A percentile compares a stretch with the other conserved stretches of the same genome.
These are phyloP conservation scores for Cyclargus thomasi DNA, from an alignment of 1,140 invertebrate species.

Conservation along the genomic window DNA sequence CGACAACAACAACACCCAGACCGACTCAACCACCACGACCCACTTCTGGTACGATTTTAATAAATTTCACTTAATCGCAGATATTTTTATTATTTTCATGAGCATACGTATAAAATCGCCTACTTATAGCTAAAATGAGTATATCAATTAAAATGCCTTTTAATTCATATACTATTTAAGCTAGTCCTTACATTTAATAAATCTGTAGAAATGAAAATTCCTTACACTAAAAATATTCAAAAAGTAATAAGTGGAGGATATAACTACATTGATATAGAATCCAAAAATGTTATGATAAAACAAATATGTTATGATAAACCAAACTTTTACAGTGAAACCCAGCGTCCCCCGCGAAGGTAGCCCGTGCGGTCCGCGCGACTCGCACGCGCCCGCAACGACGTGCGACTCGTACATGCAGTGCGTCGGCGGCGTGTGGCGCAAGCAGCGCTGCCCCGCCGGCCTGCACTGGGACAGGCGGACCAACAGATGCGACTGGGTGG, in stretches of 20 bases:
- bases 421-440: conserved; percentile 79
- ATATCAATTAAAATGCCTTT: no score
- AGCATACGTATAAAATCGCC: no score
- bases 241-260: no score
- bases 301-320: no score
- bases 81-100: background rate
- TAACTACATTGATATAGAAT: no score
- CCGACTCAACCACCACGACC: background rate
- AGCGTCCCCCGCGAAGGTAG: conserved; percentile 34
- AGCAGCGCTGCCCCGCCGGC: conserved; percentile 84
- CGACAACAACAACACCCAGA: background rate
- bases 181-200: no score
- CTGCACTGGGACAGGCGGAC: conserved; percentile 85
- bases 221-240: no score
- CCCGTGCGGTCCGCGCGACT: conserved; percentile 78
- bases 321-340: background rate
- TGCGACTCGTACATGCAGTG: conserved; percentile 87
- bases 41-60: background rate
- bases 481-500: conserved; percentile 86
- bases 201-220: no score
- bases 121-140: no score
- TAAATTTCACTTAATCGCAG: no score
- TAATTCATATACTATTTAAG: no score
- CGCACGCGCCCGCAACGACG: conserved; percentile 78
- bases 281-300: no score